A percentile compares a stretch with the other conserved stretches of the same genome.
Conservation (phyloP, 2,113 vertebrate genomes). For the Lepus timidus region DNA sequence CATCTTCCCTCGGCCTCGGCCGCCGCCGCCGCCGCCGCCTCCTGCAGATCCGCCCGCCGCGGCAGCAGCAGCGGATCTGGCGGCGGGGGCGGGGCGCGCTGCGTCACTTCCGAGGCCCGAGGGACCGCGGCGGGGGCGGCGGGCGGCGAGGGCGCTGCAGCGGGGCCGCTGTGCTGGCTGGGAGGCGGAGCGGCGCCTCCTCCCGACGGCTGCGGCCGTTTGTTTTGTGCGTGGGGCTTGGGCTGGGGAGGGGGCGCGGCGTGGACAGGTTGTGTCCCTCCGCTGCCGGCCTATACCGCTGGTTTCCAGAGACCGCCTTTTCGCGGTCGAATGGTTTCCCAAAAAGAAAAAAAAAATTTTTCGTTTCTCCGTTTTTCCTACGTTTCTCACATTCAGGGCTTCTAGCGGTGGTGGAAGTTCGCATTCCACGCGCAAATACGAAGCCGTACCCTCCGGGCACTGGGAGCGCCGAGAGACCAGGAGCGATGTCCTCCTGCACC, state of each 20-base stretch:
- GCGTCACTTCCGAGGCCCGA: conserved; percentile 85
- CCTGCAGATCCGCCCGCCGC: conserved; percentile 78
- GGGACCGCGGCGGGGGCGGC: not conserved
- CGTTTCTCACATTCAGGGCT: not conserved
- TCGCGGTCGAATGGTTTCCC: not conserved
- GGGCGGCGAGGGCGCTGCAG: not conserved
- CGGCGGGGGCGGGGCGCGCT: conserved; percentile 60
- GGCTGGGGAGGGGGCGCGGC: too few relatives aligned
- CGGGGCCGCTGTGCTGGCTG: rapidly evolving
- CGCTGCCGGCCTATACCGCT: not conserved
- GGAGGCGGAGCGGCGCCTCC: rapidly evolving
- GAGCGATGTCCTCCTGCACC: not conserved
- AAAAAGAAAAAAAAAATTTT: not conserved
- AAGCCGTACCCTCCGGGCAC: not conserved
- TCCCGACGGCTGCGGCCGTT: rapidly evolving
- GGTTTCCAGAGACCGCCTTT: not conserved
- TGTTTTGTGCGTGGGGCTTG: conserved; percentile 53
- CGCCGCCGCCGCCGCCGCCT: conserved; percentile 70
- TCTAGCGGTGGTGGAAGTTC: not conserved
- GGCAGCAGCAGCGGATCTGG: conserved; percentile 82
- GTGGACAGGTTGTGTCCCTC: not conserved
- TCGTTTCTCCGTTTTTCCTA: not conserved
- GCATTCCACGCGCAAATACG: not conserved
- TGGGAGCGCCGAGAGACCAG: not conserved
- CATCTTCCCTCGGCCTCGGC: conserved; percentile 92